Conservation (phyloP, 2,797 vertebrate genomes). For the Cuculus canorus region DNA sequence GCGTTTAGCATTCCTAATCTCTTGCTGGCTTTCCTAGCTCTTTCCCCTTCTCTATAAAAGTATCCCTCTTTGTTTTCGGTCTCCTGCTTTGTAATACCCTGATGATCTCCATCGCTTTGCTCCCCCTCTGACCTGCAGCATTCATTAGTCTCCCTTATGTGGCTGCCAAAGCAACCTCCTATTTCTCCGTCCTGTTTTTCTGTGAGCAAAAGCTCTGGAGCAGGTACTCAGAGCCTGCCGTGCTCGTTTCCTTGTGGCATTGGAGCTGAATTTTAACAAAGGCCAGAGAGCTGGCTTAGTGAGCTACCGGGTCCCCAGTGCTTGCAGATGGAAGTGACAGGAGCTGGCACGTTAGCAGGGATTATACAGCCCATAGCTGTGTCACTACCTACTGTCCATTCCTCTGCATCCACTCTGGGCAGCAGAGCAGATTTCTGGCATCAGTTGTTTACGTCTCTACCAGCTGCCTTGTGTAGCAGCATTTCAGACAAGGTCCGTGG, state of each 20-base stretch:
- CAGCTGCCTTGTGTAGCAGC: neutral
- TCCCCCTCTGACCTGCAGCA: neutral
- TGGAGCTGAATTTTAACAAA: neutral
- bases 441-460: rapidly evolving
- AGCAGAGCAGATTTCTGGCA: neutral
- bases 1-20: neutral
- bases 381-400: neutral
- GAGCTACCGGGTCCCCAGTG: neutral
- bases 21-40: neutral
- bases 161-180: neutral
- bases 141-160: neutral
- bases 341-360: neutral
- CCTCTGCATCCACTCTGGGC: neutral
- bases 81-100: neutral
- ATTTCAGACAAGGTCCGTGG: rapidly evolving
- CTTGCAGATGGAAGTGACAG: neutral
- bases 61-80: neutral
- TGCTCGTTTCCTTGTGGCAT: neutral
- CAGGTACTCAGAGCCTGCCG: rapidly evolving
- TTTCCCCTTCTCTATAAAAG: neutral
- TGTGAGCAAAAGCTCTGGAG: neutral
- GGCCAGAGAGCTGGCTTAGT: neutral
- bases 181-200: neutral
- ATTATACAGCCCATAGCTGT: neutral
- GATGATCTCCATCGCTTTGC: neutral